These are phyloP conservation scores for Micronycteris hirsuta DNA, from an alignment of 2,113 vertebrate genomes.

Conservation along the genomic window DNA sequence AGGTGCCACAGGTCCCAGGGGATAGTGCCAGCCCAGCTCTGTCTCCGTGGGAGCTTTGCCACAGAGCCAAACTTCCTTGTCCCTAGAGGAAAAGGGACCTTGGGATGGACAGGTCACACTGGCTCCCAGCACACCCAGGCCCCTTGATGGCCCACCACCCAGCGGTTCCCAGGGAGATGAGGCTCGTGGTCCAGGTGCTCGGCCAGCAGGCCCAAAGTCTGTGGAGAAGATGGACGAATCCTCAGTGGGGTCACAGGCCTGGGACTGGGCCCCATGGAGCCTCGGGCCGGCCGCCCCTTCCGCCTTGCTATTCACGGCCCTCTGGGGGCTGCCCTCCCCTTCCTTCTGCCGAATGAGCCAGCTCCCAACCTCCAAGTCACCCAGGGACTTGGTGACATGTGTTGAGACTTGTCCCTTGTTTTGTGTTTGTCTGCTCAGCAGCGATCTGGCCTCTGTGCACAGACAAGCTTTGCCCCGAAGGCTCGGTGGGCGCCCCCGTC, in stretches of 20 bases:
- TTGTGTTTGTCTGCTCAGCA: constrained; percentile 51
- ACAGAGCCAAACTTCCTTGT: constrained; percentile 4
- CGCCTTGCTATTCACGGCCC: background rate
- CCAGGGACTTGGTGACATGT: constrained; percentile 75
- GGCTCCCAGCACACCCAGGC: background rate
- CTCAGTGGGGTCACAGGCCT: background rate
- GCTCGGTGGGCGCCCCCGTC: background rate
- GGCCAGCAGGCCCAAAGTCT: background rate
- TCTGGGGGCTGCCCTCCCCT: constrained; percentile 61
- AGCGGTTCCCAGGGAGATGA: background rate
- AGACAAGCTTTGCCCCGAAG: constrained; percentile 55
- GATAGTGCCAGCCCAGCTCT: background rate
- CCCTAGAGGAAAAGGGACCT: background rate
- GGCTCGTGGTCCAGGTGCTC: background rate
- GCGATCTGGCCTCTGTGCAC: constrained; percentile 67
- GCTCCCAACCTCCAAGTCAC: constrained; percentile 53
- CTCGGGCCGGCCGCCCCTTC: background rate
- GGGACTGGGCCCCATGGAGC: background rate
- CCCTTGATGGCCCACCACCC: background rate
- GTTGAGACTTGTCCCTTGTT: constrained; percentile 60
- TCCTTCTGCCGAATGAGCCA: constrained; percentile 74
- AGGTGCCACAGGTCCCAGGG: background rate
- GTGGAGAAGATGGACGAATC: background rate
- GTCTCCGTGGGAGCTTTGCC: background rate
- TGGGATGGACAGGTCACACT: background rate